These are phyloP conservation scores for Varecia variegata DNA, from an alignment of 2,797 vertebrate genomes.

Conservation along the genomic window DNA sequence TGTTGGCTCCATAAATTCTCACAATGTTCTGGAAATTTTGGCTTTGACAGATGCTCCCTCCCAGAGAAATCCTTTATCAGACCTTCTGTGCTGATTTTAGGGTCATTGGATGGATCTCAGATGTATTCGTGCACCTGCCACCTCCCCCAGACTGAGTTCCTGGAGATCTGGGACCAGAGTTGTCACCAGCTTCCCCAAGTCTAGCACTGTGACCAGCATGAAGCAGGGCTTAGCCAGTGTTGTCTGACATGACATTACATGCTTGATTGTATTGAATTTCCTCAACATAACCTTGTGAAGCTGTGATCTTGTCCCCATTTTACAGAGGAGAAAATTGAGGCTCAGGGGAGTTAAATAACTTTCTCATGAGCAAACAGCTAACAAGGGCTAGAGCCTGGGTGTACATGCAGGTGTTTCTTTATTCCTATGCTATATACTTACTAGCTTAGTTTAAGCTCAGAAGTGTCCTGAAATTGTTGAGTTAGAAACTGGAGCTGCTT, in stretches of 20 bases:
- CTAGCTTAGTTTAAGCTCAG: background rate
- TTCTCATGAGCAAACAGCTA: background rate
- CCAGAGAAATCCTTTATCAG: background rate
- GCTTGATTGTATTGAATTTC: background rate
- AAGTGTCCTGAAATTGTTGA: background rate
- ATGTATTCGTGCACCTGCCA: background rate
- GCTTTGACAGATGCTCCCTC: background rate
- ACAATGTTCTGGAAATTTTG: background rate
- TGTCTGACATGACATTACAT: background rate
- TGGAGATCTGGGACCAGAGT: background rate
- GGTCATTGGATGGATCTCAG: background rate
- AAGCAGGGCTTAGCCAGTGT: background rate
- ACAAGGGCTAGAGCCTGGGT: background rate
- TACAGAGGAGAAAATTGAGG: constrained; percentile 13
- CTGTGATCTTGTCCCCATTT: background rate
- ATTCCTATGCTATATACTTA: background rate
- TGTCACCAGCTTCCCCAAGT: background rate
- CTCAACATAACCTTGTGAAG: background rate
- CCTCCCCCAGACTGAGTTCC: background rate
- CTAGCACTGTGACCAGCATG: background rate
- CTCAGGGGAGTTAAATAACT: background rate
- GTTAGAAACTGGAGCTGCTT: background rate
- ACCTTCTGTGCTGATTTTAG: background rate
- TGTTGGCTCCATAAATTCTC: background rate
- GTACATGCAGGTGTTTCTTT: background rate